Base-by-base conservation (phyloP, 2,888 invertebrate species). In the Teleogryllus oceanicus region DNA sequence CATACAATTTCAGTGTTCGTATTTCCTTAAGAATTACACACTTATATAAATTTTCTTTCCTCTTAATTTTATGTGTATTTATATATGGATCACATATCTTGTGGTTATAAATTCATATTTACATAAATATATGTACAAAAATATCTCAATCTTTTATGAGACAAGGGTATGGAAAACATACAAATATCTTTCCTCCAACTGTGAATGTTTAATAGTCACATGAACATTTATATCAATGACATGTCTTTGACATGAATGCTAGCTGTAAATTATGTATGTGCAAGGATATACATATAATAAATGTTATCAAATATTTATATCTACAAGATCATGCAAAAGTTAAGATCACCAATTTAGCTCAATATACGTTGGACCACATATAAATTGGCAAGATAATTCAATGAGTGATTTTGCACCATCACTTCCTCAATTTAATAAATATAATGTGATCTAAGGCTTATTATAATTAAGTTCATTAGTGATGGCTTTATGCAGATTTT, bases 121-220 rank as follows among this genome's bases (percentile, higher is more conserved):
- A 62, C 62, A 62, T 62, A 62, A 62, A 79, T 76, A 79, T 79
- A 79, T 79, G 79, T 79, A 79, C 79, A 79, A 79, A 79, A 79
- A 79, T 79, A 79, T 75, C 75, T 79, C 49, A 76, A 20, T 77
- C 76, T 51, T 76, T 79, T 21, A 49, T 75, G 37, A 49, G 74
- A 74, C 74, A 74, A 74, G 78, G 74, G 37, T 74, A 49, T 49
- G 37, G 18, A 74, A 78, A 62, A 62, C 62, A 13, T 62, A 62
- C 62, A 62, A 62, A 62, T 62, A 62, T 62, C 62, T 62, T 62
- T 62, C 62, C 62, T 62, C 62, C 62, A 37, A 37, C 37, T 62
- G 62, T 62, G 62, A 62, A 62, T 62, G n/a, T 62, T 18, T 62
- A 62, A 37, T 37, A 37, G 37, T 62, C 62, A 18, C n/a, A 62